Percentiles rank a stretch among this genome's conserved stretches.
These are phyloP conservation scores for Montifringilla adamsi DNA, from an alignment of 2,113 vertebrate species.

Conservation along the genomic window DNA sequence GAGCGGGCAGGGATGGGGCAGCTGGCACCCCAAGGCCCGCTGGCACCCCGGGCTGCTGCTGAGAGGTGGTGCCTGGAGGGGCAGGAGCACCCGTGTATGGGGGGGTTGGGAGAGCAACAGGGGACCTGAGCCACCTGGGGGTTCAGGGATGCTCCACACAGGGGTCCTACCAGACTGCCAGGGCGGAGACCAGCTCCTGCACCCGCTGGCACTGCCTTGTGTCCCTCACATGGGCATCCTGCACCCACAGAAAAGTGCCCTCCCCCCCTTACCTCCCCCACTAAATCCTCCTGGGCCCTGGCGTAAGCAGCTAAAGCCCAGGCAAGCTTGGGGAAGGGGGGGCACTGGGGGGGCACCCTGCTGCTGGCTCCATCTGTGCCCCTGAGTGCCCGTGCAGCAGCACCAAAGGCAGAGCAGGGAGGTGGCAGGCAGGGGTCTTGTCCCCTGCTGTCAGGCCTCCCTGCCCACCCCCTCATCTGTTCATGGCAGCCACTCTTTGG, in stretches of 20 bases:
- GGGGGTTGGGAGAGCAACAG: neutral
- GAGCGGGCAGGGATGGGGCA: neutral
- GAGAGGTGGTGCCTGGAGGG: neutral
- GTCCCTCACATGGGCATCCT: neutral
- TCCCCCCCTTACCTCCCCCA: neutral
- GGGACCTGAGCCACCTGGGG: neutral
- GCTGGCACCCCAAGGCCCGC: neutral
- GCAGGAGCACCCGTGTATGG: neutral
- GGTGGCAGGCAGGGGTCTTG: neutral
- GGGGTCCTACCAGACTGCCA: neutral
- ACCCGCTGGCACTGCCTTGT: neutral
- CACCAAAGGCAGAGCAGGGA: neutral
- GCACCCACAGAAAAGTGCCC: neutral
- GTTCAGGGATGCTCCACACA: neutral
- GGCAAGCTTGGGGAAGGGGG: slow-evolving; percentile 8
- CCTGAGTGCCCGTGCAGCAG: neutral
- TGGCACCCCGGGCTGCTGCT: neutral
- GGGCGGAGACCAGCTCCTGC: neutral
- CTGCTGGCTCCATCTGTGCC: slow-evolving; percentile 36
- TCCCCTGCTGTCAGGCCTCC: neutral
- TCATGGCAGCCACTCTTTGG: neutral
- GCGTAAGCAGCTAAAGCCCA: slow-evolving; percentile 46
- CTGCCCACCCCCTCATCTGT: neutral
- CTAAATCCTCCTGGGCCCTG: slow-evolving; percentile 51
- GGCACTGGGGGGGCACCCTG: neutral